Conservation (phyloP, 2,113 vertebrate genomes). For the Odocoileus hemionus region DNA sequence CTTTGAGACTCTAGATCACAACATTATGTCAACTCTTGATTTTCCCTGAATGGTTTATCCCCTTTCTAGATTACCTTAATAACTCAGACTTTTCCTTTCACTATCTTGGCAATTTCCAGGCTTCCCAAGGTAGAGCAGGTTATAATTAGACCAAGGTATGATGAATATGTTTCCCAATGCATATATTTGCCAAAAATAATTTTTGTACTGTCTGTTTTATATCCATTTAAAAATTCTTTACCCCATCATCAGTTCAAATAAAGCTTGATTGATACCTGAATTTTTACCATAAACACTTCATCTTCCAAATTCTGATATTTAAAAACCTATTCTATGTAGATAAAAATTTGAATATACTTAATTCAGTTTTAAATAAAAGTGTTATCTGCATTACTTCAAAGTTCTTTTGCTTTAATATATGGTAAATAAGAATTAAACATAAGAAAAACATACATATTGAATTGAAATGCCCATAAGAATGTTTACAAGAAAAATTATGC, state of each 20-base stretch:
- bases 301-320: conserved; percentile 16
- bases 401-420: conserved; percentile 3
- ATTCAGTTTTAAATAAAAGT: conserved; percentile 6
- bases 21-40: background rate
- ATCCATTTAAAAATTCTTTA: conserved; percentile 20
- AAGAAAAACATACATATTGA: background rate
- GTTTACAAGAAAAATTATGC: background rate
- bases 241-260: background rate
- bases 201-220: conserved; percentile 48
- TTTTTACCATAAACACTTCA: background rate
- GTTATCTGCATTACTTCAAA: background rate
- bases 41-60: background rate
- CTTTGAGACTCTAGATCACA: background rate
- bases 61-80: conserved; percentile 6
- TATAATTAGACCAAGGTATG: background rate
- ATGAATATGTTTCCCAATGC: background rate
- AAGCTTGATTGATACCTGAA: background rate
- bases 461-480: background rate
- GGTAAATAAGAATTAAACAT: conserved; percentile 21
- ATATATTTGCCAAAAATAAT: conserved; percentile 40
- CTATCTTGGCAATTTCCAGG: background rate
- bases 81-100: background rate
- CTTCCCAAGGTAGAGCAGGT: background rate
- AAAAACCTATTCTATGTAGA: background rate
- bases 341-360: conserved; percentile 28